Base-by-base conservation (phyloP, 2,888 invertebrate species). In the Agriotes lineatus region DNA sequence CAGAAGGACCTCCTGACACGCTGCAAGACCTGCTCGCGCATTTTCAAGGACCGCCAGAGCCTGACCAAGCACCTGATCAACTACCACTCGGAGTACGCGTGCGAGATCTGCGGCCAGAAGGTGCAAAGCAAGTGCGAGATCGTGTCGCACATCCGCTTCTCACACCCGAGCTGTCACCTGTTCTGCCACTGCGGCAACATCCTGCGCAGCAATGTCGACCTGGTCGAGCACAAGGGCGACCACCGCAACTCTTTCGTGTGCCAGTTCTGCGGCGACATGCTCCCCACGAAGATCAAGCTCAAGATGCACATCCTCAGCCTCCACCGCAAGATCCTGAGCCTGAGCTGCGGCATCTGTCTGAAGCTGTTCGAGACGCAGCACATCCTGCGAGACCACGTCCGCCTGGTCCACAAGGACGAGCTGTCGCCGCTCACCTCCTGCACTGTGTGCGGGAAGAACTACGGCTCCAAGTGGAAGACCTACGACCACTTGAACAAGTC, bases 401-500 rank as follows among this genome's bases (percentile, higher is more conserved):
- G 85, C 57, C 79, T 86, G 50, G 83, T 84, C 0, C 89, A 89
- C 73, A 82, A 83, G 16, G 83, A 84, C 48, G 84, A 86, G 6
- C 74, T 88, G 1, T 79, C 82, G 5, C 86, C 85, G 50, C 83
- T 86, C 0, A 87, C 87, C 20, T 87, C 87, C 0, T 89, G 89
- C 72, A 85, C 87, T 20, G 86, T 89, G 0, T 89, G 89, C 74
- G 89, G 88, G 0, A 88, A 88, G 75, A 87, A 87, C 69, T 88
- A 88, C 74, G 87, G 88, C 0, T 87, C 87, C 0, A 87, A 87
- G 67, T 88, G 88, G 86, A 89, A 89, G 73, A 87, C 88, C 0
- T 86, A 86, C 66, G 88, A 88, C 75, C 89, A 89, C 73, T 82
- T 88, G 39, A 87, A 87, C 70, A 88, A 88, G 70, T 87, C 87